Conservation (phyloP, 2,888 invertebrate species). For the Chymomyza caudatula region DNA sequence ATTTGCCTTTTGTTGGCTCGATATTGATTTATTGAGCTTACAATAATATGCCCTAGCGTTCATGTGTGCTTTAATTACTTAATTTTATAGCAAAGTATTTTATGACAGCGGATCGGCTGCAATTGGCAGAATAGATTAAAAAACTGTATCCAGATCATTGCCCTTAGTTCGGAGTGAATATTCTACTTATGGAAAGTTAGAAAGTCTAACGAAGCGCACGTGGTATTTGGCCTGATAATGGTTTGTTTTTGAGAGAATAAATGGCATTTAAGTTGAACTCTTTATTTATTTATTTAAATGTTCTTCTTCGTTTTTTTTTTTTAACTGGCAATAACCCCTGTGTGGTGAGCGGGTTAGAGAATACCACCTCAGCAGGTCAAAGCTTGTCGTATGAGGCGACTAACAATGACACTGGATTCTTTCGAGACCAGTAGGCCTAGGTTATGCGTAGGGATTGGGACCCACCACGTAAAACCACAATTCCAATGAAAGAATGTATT, state of each 20-base stretch:
- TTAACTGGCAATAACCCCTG: no score
- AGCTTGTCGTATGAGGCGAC: no score
- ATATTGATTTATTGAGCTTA: background rate
- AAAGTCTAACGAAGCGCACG: background rate
- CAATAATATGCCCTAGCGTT: background rate
- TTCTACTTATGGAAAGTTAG: background rate
- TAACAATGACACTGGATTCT: no score
- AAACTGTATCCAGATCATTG: background rate
- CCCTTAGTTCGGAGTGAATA: background rate
- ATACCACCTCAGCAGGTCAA: no score
- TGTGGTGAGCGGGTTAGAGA: no score
- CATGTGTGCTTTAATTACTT: background rate
- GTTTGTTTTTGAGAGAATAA: background rate
- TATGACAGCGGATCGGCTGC: background rate
- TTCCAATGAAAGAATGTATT: no score
- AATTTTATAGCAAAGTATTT: background rate
- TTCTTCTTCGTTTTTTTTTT: no score
- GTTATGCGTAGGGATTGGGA: no score
- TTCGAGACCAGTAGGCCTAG: no score
- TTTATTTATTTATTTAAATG: no score
- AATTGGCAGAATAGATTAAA: background rate
- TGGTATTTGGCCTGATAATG: background rate
- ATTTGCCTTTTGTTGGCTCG: background rate
- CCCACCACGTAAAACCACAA: no score
- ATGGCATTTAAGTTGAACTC: background rate